Evolutionary conservation across 2,797 vertebrate genomes (phyloP), one percentile per base, ranked within the genome.

Genomic region (Manis pentadactyla): DNA sequence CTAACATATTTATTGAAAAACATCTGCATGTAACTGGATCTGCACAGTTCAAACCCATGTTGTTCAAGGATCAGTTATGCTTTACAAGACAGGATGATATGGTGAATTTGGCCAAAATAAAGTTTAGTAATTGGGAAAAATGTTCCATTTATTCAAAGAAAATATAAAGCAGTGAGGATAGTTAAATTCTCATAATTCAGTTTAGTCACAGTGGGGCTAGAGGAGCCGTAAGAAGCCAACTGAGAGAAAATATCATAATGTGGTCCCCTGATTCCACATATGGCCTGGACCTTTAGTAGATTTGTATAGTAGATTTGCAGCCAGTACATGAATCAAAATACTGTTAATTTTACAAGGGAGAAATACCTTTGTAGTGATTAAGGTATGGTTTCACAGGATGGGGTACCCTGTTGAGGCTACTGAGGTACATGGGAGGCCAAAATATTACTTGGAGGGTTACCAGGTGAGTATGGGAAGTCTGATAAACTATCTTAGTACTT

Each of bases 51-150:
- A 46, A 46, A 46, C 46, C 46, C 10, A 46, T 9, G 46, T 46
- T 46, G 46, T 46, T 46, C 46, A 46, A 46, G 8, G 46, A 46
- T 46, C 46, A 46, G 42, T 46, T 46, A 46, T 46, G 42, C 42
- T 75, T 86, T 86, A 34, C 3, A 75, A 81, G 78, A 27, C 57
- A 64, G 29, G n/a, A 18, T 73, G 19, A 75, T 94, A 53, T 89
- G 46, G 10, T 61, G 57, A 92, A 90, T 92, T 94, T 84, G 46
- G 59, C 49, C 73, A 91, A 93, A 79, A 79, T 86, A 90, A 95
- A 94, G 31, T 89, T 71, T 57, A 74, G 46, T 78, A 57, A 73
- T n/a, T 93, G 71, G 39, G 49, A 37, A 92, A 83, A 93, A 79
- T 83, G 75, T 49, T 89, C 7, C 74, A 2, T 14, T 4, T 68